Base-by-base conservation (phyloP, 1,140 invertebrate genomes). In the Pseudomyrmex flavicornis region DNA sequence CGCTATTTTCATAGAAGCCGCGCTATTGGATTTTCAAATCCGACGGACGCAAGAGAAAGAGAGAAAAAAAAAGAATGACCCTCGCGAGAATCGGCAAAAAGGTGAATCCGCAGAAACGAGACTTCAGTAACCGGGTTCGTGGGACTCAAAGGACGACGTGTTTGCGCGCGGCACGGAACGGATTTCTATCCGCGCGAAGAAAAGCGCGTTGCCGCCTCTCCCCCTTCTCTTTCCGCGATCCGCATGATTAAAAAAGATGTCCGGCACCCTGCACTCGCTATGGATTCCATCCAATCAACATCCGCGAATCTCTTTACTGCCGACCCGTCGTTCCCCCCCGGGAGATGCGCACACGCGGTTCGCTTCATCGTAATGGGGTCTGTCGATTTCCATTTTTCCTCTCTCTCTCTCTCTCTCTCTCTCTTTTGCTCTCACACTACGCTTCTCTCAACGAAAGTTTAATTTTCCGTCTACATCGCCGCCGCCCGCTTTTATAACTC, bases 171-270 rank as follows among this genome's bases (percentile, higher is more conserved):
- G 20, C 50, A 52, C n/a, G 20, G n/a, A 50, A 44, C 35, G 17
- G 8, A 22, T n/a, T 54, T 63, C 35, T 56, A n/a, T 2, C 61
- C 69, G 74, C 54, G 46, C 68, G 69, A 84, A 87, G 85, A 20
- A 48, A 74, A 73, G 59, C 65, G 52, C 17, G 52, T 17, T 56
- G 13, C 13, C 46, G 35, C 0, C 46, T 9, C 69, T n/a, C 22
- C 20, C 52, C 58, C 46, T 20, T 44, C 75, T 58, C 35, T 73
- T 68, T 20, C 50, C 50, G n/a, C 26, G 59, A 75, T 70, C 35
- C 74, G 84, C 62, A 80, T 82, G 84, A 84, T 86, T 88, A 77
- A 84, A 89, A 85, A 83, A 65, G 58, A 70, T 80, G 79, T 72
- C 77, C 83, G 9, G 75, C 22, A 20, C 1, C n/a, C 74, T 44